Evolutionary conservation across 2,888 invertebrate species (phyloP).

Genomic region (Thecocarcelia acutangulata): DNA sequence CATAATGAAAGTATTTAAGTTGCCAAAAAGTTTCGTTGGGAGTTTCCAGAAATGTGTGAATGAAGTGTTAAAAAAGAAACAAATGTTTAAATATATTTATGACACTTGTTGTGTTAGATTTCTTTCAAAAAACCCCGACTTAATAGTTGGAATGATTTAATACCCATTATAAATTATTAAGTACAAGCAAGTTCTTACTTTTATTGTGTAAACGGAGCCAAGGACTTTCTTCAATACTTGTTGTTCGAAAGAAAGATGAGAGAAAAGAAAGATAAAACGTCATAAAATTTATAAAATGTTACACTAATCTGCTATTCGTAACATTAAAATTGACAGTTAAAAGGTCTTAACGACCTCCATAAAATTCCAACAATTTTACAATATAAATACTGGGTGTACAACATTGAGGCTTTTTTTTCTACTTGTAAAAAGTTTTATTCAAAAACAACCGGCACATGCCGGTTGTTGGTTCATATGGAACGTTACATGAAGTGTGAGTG

Average conservation of each 20-base stretch:
- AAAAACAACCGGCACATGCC: too few relatives aligned
- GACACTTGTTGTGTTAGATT: slow-evolving; percentile 39
- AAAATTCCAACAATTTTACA: slow-evolving; percentile 37
- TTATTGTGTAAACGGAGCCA: slow-evolving; percentile 33
- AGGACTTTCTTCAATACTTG: slow-evolving; percentile 30
- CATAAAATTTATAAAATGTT: slow-evolving; percentile 58
- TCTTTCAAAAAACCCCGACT: slow-evolving; percentile 22
- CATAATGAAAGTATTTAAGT: slow-evolving; percentile 52
- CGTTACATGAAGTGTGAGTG: too few relatives aligned
- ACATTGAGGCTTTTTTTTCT: too few relatives aligned
- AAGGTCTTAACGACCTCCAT: slow-evolving; percentile 45
- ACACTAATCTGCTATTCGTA: slow-evolving; percentile 17
- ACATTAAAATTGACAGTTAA: slow-evolving; percentile 32
- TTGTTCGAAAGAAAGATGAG: not conserved
- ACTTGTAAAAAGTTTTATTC: too few relatives aligned
- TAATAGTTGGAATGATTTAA: slow-evolving; percentile 32
- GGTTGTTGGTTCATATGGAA: too few relatives aligned
- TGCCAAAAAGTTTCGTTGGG: not conserved
- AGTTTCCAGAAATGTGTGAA: slow-evolving; percentile 52
- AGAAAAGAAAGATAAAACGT: not conserved
- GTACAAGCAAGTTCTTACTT: slow-evolving; percentile 3
- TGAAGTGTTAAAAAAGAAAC: slow-evolving; percentile 50
- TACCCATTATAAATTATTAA: slow-evolving; percentile 32
- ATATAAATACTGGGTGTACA: not conserved
- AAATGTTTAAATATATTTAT: slow-evolving; percentile 13